A percentile compares a stretch with the other conserved stretches of the same genome.
Evolutionary conservation across 2,113 vertebrate genomes (phyloP).

Genomic region (Mobula birostris): DNA sequence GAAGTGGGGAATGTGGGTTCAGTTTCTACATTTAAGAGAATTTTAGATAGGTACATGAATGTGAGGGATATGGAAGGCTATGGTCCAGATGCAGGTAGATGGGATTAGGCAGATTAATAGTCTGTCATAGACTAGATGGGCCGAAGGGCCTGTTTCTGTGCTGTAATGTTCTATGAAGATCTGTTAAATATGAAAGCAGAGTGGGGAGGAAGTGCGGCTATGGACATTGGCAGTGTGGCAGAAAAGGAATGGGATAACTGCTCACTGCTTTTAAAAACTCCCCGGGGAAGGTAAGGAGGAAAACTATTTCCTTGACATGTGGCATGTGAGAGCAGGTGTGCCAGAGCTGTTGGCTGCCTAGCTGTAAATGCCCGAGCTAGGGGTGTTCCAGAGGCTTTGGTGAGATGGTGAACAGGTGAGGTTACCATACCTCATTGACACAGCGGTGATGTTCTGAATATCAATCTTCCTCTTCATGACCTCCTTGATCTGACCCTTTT

Average conservation of each 20-base stretch:
- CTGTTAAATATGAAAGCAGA: background rate
- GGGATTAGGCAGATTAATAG: too few species aligned
- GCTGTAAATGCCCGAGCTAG: background rate
- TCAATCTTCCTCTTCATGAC: constrained; percentile 89
- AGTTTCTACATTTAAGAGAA: too few species aligned
- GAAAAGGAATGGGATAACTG: background rate
- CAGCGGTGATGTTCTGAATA: constrained; percentile 60
- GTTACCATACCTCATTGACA: constrained; percentile 70
- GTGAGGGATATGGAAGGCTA: too few species aligned
- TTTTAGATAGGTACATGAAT: too few species aligned
- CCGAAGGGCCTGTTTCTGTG: too few species aligned
- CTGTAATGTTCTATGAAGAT: too few species aligned
- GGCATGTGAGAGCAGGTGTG: background rate
- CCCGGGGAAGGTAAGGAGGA: background rate
- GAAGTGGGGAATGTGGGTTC: too few species aligned
- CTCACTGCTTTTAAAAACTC: too few species aligned
- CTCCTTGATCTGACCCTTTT: constrained; percentile 90
- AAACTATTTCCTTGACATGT: background rate
- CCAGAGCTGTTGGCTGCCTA: background rate
- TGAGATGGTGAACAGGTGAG: background rate
- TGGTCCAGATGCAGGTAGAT: too few species aligned
- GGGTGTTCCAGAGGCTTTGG: too few species aligned
- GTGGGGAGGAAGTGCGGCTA: background rate
- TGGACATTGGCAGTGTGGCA: background rate
- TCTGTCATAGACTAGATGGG: too few species aligned